Percentiles rank a stretch among this genome's conserved stretches.
phyloP scores from a whole-genome alignment of 2,888 invertebrate species.

The Aphidoletes aphidimyza region DNA sequence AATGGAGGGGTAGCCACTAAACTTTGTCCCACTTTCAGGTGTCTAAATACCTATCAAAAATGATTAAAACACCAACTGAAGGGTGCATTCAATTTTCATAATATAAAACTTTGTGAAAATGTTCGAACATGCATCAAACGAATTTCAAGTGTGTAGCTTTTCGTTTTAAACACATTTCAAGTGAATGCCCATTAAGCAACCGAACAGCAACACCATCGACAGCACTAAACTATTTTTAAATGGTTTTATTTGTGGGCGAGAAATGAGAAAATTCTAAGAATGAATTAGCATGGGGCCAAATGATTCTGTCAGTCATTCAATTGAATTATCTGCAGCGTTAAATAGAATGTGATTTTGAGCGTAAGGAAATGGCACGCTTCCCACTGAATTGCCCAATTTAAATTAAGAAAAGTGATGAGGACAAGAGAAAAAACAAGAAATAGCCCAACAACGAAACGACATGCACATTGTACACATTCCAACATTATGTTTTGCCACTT shows the following conservation, averaged over 20 bases:
- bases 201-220: not conserved
- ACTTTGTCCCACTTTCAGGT: no score
- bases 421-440: not conserved
- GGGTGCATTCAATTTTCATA: no score
- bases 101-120: no score
- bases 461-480: not conserved
- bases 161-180: no score
- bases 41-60: no score
- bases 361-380: not conserved
- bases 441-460: no score
- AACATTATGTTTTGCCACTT: not conserved
- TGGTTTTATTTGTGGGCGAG: not conserved
- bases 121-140: no score
- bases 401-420: not conserved
- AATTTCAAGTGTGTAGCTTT: no score
- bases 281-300: not conserved
- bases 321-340: not conserved
- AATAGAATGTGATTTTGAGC: not conserved
- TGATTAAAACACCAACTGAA: no score
- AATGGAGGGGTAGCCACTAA: no score
- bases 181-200: not conserved
- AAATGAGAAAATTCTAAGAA: not conserved
- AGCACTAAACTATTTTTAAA: not conserved
- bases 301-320: not conserved
- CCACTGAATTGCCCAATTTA: constrained; percentile 36